phyloP scores from a whole-genome alignment of 2,888 invertebrate genomes.

The Petrolisthes cinctipes region DNA sequence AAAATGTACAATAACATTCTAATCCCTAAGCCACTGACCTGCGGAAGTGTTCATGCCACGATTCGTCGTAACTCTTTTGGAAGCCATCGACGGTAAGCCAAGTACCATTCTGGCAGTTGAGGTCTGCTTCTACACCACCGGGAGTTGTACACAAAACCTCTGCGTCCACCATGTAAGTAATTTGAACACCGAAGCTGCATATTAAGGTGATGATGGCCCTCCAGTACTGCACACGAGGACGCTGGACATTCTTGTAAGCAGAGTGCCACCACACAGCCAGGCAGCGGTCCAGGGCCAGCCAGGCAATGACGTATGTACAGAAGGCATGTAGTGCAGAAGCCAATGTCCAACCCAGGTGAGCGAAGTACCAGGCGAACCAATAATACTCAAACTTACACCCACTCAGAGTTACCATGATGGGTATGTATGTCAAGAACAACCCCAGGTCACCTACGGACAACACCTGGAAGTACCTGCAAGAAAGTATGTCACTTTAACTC shows the following conservation, averaged over 20 bases:
- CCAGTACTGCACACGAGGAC: background rate
- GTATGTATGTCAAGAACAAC: conserved; percentile 12
- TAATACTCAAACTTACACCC: background rate
- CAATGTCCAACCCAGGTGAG: conserved; percentile 14
- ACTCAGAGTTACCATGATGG: conserved; percentile 6
- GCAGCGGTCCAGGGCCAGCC: conserved; percentile 21
- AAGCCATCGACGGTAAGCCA: conserved; percentile 12
- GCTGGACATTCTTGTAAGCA: background rate
- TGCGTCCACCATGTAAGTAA: conserved; percentile 27
- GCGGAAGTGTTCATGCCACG: conserved; percentile 6
- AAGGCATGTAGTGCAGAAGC: background rate
- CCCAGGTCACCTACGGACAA: conserved; percentile 5
- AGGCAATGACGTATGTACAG: background rate
- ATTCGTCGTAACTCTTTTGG: background rate
- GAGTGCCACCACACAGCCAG: conserved; percentile 19
- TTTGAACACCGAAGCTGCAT: background rate
- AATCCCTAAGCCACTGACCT: background rate
- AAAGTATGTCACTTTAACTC: background rate
- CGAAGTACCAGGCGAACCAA: background rate
- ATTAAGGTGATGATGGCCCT: background rate
- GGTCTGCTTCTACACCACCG: background rate
- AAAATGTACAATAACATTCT: background rate
- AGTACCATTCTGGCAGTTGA: background rate
- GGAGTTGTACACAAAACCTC: background rate
- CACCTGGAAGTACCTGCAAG: conserved; percentile 19